Evolutionary conservation across 2,113 vertebrate genomes (phyloP).

Genomic region (Glaucomys volans): DNA sequence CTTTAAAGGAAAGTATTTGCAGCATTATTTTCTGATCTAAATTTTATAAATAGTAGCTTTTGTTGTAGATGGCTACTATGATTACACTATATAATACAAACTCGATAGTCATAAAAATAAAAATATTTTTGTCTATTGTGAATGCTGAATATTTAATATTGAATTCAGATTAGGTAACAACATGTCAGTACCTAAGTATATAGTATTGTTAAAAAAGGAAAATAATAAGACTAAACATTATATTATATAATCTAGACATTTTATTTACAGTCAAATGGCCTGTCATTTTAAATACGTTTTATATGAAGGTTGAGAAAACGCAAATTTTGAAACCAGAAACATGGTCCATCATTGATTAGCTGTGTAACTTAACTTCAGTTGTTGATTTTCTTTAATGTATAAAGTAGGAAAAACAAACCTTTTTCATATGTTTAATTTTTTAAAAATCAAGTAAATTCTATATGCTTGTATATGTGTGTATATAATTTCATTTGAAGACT

Average conservation of each 20-base stretch:
- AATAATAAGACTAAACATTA: slow-evolving; percentile 28
- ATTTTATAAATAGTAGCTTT: slow-evolving; percentile 51
- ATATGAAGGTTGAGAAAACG: not conserved
- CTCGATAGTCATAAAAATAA: not conserved
- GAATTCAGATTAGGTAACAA: not conserved
- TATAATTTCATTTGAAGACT: slow-evolving; percentile 33
- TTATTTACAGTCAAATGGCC: not conserved
- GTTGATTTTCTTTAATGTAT: not conserved
- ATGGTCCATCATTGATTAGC: not conserved
- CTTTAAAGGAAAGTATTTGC: slow-evolving; percentile 18
- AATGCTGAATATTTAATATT: slow-evolving; percentile 47
- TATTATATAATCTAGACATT: not conserved
- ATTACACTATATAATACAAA: not conserved
- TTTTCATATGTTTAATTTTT: slow-evolving; percentile 14
- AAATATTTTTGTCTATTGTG: not conserved
- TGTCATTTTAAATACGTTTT: not conserved
- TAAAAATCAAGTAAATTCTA: not conserved
- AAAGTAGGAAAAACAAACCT: not conserved
- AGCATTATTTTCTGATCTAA: slow-evolving; percentile 25
- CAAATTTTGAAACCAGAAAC: slow-evolving; percentile 5
- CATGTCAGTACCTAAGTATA: not conserved
- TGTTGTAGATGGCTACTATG: not conserved
- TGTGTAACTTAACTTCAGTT: not conserved
- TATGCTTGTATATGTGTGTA: not conserved
- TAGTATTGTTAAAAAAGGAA: not conserved